Base-by-base conservation (phyloP, 2,888 invertebrate genomes). In the Campoplex nolae region DNA sequence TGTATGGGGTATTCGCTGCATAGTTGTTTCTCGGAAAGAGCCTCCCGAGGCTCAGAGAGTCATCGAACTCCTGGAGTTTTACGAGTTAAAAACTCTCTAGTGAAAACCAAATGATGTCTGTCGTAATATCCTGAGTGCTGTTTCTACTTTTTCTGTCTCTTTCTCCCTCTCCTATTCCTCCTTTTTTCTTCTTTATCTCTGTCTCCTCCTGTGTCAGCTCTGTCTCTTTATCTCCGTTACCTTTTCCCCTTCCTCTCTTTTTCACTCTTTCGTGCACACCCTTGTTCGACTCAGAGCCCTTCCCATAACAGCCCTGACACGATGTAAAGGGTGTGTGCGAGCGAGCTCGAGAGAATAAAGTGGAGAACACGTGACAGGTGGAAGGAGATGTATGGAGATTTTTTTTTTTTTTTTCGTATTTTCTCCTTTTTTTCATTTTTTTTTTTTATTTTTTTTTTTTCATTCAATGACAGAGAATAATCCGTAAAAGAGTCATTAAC, bases 121-220 rank as follows among this genome's bases (percentile, higher is more conserved):
- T 81, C 86, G 87, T 82, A 87, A 87, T 87, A 87, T 87, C 82
- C 84, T 87, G 86, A 87, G 87, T 87, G 86, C 85, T 76, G 58
- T 73, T 73, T 68, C 65, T 78, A 77, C 45, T 74, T 56, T 71
- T 58, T 71, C 56, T 78, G 79, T 79, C 16, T 78, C 48, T 51
- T 79, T 23, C 42, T 32, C 32, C 13, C 45, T 13, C 45, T 45
- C 45, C 73, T 8, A 1, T 45, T 45, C 11, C 45, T 45, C 45
- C 62, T 68, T 58, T 78, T 62, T 16, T 9, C 48, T 28, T 74
- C 42, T 45, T 35, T 0, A 58, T 58, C 58, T 28, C 23, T 23
- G 56, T 38, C 42, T 45, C 28, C 13, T 32, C 16, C 28, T 16
- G 13, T 16, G 13, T 76, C 56, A 16, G 58, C 56, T 48, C 75